Evolutionary conservation across 2,888 invertebrate genomes (phyloP), one percentile per base, ranked within the genome.

Genomic region (Rhaphigaster nebulosa): DNA sequence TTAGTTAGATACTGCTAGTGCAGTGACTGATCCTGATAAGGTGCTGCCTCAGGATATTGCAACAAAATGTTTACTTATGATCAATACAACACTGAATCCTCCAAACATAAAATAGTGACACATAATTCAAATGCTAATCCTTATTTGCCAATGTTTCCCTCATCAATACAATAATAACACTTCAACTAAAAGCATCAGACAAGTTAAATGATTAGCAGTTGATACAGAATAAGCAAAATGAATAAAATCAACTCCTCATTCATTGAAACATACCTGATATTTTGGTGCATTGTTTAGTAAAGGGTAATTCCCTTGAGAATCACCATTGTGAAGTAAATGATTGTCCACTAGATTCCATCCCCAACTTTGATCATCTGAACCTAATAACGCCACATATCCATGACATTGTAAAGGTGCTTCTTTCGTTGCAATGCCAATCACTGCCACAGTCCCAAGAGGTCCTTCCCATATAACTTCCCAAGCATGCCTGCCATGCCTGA

Each of bases 401-500:
- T 97, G 98, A 94, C 98, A 98, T 94, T 99, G 98, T 92, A 99
- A 94, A 70, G 98, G 96, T 20, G 99, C 98, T 93, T 99, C 98
- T 94, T 97, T 98, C 1, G 98, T 98, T 87, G 98, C 97, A 93
- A 99, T 96, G 70, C 98, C 99, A 93, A 99, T 97, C 84, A 99
- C 99, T 84, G 99, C 99, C 41, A 99, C 99, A 4, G 99, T 99
- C 20, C 99, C 99, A 91, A 99, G 94, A 6, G 99, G 99, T 29
- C 99, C 99, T 95, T 99, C 98, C 99, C 99, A 99, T 94, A 98
- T 98, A 18, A 99, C 97, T 94, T 99, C 99, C 99, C 99, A 99
- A 45, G 98, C 97, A 94, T 99, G 99, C 92, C 99, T 95, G 18
- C 99, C 99, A 93, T 97, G 96, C 93, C 96, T 95, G 94, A 98